phyloP scores from a whole-genome alignment of 1,140 invertebrate genomes.

The Whitmania pigra region DNA sequence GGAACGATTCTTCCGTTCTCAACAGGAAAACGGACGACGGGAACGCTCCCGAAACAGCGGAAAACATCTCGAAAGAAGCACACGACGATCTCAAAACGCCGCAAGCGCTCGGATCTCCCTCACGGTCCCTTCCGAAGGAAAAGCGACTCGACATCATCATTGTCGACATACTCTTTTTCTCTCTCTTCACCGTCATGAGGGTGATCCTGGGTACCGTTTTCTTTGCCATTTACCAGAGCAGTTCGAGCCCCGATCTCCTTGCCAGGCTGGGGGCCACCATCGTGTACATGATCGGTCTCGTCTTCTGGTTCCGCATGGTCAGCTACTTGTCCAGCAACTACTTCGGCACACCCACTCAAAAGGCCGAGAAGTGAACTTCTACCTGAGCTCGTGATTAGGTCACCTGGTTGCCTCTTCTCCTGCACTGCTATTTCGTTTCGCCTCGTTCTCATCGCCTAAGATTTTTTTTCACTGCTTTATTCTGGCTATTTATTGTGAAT shows the following conservation, averaged over 20 bases:
- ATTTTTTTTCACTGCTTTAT: background rate
- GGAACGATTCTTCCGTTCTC: background rate
- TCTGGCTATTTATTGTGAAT: too few relatives aligned
- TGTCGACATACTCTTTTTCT: slow-evolving; percentile 34
- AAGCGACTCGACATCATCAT: background rate
- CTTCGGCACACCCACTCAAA: background rate
- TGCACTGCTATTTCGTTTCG: background rate
- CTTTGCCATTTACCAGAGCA: slow-evolving; percentile 34
- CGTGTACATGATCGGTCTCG: slow-evolving; percentile 35
- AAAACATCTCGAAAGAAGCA: background rate
- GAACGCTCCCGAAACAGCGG: too few relatives aligned
- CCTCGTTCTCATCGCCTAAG: background rate
- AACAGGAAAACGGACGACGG: background rate
- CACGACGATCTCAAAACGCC: background rate
- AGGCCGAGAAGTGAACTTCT: background rate
- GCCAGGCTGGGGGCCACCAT: slow-evolving; percentile 30
- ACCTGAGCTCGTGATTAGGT: background rate
- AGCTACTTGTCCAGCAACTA: slow-evolving; percentile 28
- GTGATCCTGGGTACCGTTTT: slow-evolving; percentile 33
- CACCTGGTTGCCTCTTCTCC: background rate
- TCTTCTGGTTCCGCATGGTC: slow-evolving; percentile 37
- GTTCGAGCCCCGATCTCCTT: slow-evolving; percentile 32
- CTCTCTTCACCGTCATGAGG: slow-evolving; percentile 34
- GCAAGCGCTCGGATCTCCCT: too few relatives aligned
- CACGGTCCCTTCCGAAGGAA: too few relatives aligned